Evolutionary conservation across 2,113 vertebrate species (phyloP), one percentile per base, ranked within the genome.

Genomic region (Periophthalmodon schlosseri): DNA sequence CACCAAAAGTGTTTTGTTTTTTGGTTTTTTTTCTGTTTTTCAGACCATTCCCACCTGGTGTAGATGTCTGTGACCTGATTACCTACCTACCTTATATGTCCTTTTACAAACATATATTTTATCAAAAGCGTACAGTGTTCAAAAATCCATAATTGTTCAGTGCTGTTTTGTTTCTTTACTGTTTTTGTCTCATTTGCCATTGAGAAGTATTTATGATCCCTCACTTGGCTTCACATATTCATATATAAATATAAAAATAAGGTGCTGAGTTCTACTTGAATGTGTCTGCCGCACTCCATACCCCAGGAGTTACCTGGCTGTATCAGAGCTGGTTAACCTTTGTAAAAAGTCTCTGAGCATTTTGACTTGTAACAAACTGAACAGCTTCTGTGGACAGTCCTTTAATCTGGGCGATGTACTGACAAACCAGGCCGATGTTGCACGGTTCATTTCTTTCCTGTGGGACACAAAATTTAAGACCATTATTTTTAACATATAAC

Each of bases 21-120:
- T 21, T 52, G 1, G 15, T 34, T 18, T 47, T 18, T 6, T 47
- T 15, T 60, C 20, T 75, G 21, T 79, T 74, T 79, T 88, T 8
- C 87, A 94, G 93, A 90, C 81, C 68, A 79, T 61, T 73, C 77
- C 0, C 89, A 93, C 73, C 87, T 92, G 76, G 76, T 82, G 44
- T 93, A 86, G 58, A 61, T 33, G 5, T 4, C 61, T 34, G 24
- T 52, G 11, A 46, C 20, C 47, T 8, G 39, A 7, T 21, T 21
- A 56, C 23, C 9, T 4, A n/a, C n/a, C n/a, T n/a, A n/a, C n/a
- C 4, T 39, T 18, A 44, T 21, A 12, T 63, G 5, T 33, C 24
- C 28, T 63, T 34, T 63, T 16, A 63, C 16, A 14, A 34, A 33
- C 23, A 60, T 18, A 16, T 61, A 34, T 56, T 56, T 56, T 1